Conservation (phyloP, 2,113 vertebrate genomes). For the Oenanthe melanoleuca region DNA sequence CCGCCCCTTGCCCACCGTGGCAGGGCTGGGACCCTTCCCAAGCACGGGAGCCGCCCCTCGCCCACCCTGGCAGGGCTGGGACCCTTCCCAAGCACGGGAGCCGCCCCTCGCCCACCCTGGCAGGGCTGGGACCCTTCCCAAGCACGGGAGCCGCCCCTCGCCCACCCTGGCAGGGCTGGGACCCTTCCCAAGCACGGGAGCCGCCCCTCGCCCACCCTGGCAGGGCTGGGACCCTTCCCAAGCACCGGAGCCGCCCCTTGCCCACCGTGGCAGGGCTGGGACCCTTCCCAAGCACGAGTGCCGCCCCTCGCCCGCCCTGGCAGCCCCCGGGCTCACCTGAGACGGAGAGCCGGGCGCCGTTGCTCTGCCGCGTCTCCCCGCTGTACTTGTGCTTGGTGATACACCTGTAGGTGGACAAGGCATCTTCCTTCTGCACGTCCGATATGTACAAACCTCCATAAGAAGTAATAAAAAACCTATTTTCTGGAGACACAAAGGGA, state of each 20-base stretch:
- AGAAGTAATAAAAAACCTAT: conserved; percentile 94
- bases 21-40: background rate
- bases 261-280: background rate
- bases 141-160: background rate
- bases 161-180: background rate
- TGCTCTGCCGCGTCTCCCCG: conserved; percentile 97
- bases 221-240: background rate
- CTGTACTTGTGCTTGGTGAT: conserved; percentile 99
- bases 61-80: background rate
- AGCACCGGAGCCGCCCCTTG: fast-evolving
- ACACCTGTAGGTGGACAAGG: conserved; percentile 98
- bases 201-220: fast-evolving
- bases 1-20: fast-evolving
- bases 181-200: fast-evolving
- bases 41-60: fast-evolving
- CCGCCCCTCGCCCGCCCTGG: fast-evolving
- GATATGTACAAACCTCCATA: conserved; percentile 98
- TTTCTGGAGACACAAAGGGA: conserved; percentile 83
- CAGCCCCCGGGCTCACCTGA: conserved; percentile 77
- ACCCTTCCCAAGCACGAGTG: fast-evolving
- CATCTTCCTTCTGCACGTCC: conserved; percentile 98
- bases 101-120: background rate
- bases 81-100: fast-evolving
- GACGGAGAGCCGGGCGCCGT: conserved; percentile 95
- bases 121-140: background rate